Conservation (phyloP, 2,888 invertebrate genomes). For the Doris montereyensis region DNA sequence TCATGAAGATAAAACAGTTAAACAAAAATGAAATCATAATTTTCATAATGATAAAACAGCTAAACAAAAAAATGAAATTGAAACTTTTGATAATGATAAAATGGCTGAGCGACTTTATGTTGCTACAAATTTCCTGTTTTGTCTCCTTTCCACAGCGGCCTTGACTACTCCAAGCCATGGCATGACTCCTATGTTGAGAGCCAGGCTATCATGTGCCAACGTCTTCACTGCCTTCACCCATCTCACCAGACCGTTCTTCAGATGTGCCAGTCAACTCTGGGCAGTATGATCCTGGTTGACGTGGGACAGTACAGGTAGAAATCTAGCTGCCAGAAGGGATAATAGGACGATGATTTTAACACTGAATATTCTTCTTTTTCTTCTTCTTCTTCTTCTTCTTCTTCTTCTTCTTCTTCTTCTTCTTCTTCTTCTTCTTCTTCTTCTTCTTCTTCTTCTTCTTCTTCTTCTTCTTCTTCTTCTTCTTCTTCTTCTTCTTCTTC, state of each 20-base stretch:
- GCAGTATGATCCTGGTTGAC: conserved; percentile 68
- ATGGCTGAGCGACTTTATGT: too few species aligned
- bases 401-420: neutral
- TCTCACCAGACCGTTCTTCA: conserved; percentile 70
- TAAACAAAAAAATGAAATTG: too few species aligned
- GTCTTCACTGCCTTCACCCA: conserved; percentile 71
- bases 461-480: neutral
- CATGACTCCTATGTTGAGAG: conserved; percentile 65
- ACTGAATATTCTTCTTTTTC: neutral
- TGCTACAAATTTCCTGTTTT: too few species aligned
- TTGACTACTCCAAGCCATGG: conserved; percentile 72
- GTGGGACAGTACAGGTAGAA: conserved; percentile 57
- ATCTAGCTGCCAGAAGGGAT: neutral
- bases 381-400: neutral
- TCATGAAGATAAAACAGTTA: too few species aligned
- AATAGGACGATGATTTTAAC: neutral
- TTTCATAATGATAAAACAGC: too few species aligned
- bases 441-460: neutral
- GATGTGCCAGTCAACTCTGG: conserved; percentile 70
- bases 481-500: neutral
- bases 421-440: neutral
- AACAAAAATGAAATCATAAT: too few species aligned
- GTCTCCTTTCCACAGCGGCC: too few species aligned
- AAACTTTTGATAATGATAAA: too few species aligned
- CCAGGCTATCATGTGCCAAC: conserved; percentile 59